Evolutionary conservation across 2,113 vertebrate genomes (phyloP), one percentile per base, ranked within the genome.

Genomic region (Prunella fulvescens): DNA sequence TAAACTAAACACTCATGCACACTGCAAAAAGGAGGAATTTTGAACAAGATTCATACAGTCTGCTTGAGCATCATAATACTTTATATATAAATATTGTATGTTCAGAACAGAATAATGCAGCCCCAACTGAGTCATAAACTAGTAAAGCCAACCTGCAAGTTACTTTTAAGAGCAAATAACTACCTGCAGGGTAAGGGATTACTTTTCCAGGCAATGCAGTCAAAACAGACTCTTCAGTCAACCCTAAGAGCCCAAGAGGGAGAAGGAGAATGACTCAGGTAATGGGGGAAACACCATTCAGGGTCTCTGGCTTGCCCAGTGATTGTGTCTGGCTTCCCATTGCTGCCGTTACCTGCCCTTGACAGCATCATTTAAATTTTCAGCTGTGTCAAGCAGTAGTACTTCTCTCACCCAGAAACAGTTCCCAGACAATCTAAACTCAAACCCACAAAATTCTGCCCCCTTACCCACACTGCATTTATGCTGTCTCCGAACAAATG

Each of bases 391-490:
- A 93, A 69, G 60, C 20, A 86, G 86, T 4, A 29, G 48, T 42
- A 19, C 35, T 95, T 95, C 62, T 95, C 69, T 96, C 62, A 57
- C 33, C 35, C 19, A 80, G 67, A 88, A 73, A 89, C 14, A 82
- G 56, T 81, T 96, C 73, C 86, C 71, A 37, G 12, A 25, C 39
- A 77, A 91, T 88, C 70, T 64, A 79, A 92, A 94, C 37, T 73
- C 76, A 78, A 97, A 94, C 42, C 25, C 61, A 84, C 40, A 91
- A 95, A 95, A 82, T 35, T 64, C 73, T 82, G 76, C 42, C 40
- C 53, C 25, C 51, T 71, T 48, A 81, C 45, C 47, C 48, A 66
- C 62, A 66, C 29, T 81, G 50, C 56, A 91, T 91, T 81, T 96
- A 91, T 4, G 12, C 66, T 93, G 61, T 15, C 14, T 80, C 29